Base-by-base conservation (phyloP, 2,113 vertebrate genomes). In the Pygoscelis antarcticus region DNA sequence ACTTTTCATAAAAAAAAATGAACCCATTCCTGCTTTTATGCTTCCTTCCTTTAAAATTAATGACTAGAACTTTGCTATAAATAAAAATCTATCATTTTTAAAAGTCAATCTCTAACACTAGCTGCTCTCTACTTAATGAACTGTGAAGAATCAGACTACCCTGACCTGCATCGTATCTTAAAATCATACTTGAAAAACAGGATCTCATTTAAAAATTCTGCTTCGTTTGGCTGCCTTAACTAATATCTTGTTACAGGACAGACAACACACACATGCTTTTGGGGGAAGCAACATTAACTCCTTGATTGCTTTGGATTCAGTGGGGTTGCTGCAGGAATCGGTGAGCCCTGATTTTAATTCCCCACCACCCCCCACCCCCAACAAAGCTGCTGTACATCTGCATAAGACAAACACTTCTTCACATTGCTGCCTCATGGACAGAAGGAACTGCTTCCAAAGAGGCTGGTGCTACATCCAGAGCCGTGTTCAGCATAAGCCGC, bases 61-160 rank as follows among this genome's bases (percentile, higher is more conserved):
- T 98, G 97, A 96, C 95, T 93, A 91, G 89, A 98, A 98, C 90
- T 51, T 96, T 25, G 87, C 95, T 96, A 98, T 98, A 98, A 98
- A 98, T 98, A 98, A 98, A 98, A 98, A 98, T 94, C 90, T 88
- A 98, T 98, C 94, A 96, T 97, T 98, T 98, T 96, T 83, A 96
- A 97, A 98, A 98, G 97, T 97, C 97, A 96, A 74, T 96, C 92
- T 95, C 96, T 27, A 96, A 96, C 65, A 94, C 58, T 97, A 87
- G 70, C 94, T 93, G 96, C 95, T 98, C 97, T 97, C 97, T 96
- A 92, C 84, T 97, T 98, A 98, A 98, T 97, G 97, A 98, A 96
- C 97, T 96, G 96, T 97, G 98, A 93, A 96, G 92, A 98, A 97
- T 92, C 94, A 97, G 96, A 95, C 89, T 97, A 68, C 95, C 96